Base-by-base conservation (phyloP, 2,888 invertebrate genomes). In the Eucera pruinosa region DNA sequence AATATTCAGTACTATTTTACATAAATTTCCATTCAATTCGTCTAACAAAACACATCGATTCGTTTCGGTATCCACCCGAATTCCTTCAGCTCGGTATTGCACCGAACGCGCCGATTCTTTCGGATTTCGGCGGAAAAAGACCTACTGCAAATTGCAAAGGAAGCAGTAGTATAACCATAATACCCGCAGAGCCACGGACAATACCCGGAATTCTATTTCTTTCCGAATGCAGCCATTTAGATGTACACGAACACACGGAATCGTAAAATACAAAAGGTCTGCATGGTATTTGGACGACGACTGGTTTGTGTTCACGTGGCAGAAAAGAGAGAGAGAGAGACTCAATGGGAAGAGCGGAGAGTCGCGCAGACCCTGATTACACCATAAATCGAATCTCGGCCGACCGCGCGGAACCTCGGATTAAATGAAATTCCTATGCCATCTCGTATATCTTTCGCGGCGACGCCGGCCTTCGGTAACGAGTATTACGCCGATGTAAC, bases 341-440 rank as follows among this genome's bases (percentile, higher is more conserved):
- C 6, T 73, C 48, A 79, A 54, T 48, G 77, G 74, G 66, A 75
- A 75, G 75, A 78, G 71, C 48, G 48, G 72, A 64, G 48, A 80
- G 68, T 77, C 78, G 71, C 67, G 71, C 75, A 57, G 65, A 77
- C 64, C 80, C 89, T 89, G 90, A 90, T 90, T 90, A 90, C 89
- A 81, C 89, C 89, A 90, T 90, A 90, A 90, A 90, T 90, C 89
- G 90, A 90, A 90, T 90, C 90, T 89, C 89, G 86, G 88, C 85
- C 88, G 89, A 87, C 86, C 89, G 85, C 87, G 86, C 86, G 87
- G 87, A 86, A 87, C 83, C 85, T 83, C 84, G 87, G 87, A 90
- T 90, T 90, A 90, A 90, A 90, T 90, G 90, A 90, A 90, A 90
- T 90, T 90, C 90, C 90, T 88, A 87, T 87, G 89, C 87, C 85